Base-by-base conservation (phyloP, 30 jellyfish, hydroid and myxozoan species). In the Morbakka virulenta region DNA sequence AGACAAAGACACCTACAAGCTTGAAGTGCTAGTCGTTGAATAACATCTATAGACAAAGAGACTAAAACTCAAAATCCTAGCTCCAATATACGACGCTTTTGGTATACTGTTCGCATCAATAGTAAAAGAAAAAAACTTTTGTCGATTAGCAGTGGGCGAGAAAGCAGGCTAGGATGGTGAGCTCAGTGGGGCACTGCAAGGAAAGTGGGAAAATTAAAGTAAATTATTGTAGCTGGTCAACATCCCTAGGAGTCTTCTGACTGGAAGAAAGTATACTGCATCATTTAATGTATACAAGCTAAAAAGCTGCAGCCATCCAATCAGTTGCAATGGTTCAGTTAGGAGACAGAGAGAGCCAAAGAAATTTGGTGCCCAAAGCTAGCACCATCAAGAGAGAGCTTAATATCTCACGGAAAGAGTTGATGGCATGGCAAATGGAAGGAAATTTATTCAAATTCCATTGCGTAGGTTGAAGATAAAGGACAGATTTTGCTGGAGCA, bases 91-190 rank as follows among this genome's bases (percentile, higher is more conserved):
- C 63, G 79, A 76, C 66, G 79, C 78, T 1, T 27, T 57, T 23
- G 87, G 87, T 12, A 64, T 76, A 2, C 61, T 76, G 79, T 76
- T 78, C 27, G 71, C 77, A 24, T 25, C 50, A 23, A 69, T 78
- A 4, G 69, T 78, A 0, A 74, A 78, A 52, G 89, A 75, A 29
- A 78, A 34, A 17, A 81, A 78, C 29, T 29, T 65, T 28, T 78
- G 66, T 33, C 32, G 89, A 27, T n/a, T 41, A 64, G 89, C 89
- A 41, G 89, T 78, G 0, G 82, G 66, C 50, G 89, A 78, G 31
- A 78, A 48, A 22, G 17, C 24, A 49, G 75, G 89, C 22, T 78
- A 74, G 89, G 81, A 66, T 30, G 9, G 49, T 4, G 81, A 66
- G 32, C 33, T 78, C 26, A 78, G 89, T 52, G 28, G 6, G 2